Base-by-base conservation (phyloP, 2,888 invertebrate genomes). In the Empis livida region DNA sequence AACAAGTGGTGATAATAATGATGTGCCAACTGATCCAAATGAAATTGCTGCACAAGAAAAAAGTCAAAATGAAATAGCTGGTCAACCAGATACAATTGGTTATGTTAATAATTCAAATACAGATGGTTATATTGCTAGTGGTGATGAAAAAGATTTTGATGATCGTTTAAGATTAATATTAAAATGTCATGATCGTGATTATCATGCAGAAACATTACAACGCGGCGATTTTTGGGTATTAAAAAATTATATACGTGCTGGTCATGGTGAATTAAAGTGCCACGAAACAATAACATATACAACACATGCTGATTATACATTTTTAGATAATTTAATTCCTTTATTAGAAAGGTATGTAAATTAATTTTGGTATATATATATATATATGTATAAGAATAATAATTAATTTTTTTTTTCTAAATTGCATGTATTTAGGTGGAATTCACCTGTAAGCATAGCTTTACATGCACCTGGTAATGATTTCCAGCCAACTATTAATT, bases 271-370 rank as follows among this genome's bases (percentile, higher is more conserved):
- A 40, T 65, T 84, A 44, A 74, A 73, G 61, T 91, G 91, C 69
- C 84, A 87, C 69, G 88, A 90, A 68, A 82, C 82, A 55, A 78
- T 93, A 54, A 93, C 93, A 1, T 91, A 92, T 62, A 90, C 92
- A 32, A 93, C 93, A 13, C 93, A 93, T 67, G 90, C 88, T 5
- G 92, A 92, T 61, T 89, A 80, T 71, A 88, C 90, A 56, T 93
- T 91, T 72, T 77, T 93, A 61, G 88, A 92, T 69, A 93, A 94
- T 70, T 74, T 92, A 58, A 78, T 82, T 64, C 88, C 90, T 50
- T 73, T 94, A 58, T 71, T 91, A 62, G 83, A 87, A 64, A 77
- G 84, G 71, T 78, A 55, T 70, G 46, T n/a, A 32, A 32, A 13
- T 30, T 15, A 15, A 27, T 27, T 27, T 16, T 10, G 10, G n/a